phyloP scores from a whole-genome alignment of 2,113 vertebrate species.

The Tragelaphus strepsiceros region DNA sequence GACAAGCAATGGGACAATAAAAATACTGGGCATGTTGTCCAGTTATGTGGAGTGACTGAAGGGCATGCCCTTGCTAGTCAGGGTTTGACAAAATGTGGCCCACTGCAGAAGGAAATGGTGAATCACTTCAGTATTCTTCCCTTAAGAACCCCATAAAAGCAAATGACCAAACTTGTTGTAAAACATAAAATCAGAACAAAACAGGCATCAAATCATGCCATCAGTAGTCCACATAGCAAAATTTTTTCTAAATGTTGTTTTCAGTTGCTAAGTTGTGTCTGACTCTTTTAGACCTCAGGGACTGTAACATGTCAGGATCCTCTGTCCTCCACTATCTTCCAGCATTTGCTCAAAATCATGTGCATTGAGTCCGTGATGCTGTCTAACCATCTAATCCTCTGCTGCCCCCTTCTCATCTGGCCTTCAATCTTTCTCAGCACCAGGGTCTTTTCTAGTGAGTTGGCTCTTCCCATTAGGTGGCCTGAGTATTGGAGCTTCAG shows the following conservation, averaged over 20 bases:
- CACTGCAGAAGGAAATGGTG: neutral
- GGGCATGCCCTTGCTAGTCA: neutral
- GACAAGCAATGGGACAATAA: neutral
- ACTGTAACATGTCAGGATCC: neutral
- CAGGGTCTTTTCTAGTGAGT: neutral
- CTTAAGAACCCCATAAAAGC: neutral
- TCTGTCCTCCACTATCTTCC: neutral
- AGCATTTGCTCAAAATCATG: neutral
- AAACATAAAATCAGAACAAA: neutral
- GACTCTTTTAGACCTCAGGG: neutral
- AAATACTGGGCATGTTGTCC: neutral
- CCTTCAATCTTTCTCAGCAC: neutral
- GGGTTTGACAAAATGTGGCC: neutral
- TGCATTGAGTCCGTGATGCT: neutral
- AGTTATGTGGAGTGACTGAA: neutral
- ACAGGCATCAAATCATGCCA: neutral
- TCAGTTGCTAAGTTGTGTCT: neutral
- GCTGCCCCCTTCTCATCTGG: neutral
- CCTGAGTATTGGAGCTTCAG: neutral
- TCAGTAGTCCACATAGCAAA: neutral
- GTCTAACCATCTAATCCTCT: neutral
- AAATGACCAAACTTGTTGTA: neutral
- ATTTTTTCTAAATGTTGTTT: neutral
- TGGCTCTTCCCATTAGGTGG: neutral
- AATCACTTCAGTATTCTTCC: neutral